Base-by-base conservation (phyloP, 2,113 vertebrate species). In the Chaetura pelagica region DNA sequence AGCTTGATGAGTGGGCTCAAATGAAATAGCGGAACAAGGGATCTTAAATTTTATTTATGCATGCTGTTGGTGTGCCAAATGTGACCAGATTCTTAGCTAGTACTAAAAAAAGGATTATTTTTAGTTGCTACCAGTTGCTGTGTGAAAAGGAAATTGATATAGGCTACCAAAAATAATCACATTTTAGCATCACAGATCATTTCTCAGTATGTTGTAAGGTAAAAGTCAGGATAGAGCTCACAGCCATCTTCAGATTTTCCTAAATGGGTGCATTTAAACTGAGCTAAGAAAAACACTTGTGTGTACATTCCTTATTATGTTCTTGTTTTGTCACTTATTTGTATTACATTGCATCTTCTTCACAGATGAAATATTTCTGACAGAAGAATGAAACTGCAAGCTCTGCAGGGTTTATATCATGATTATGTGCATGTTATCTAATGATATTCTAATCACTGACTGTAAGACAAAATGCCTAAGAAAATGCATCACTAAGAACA, bases 101-200 rank as follows among this genome's bases (percentile, higher is more conserved):
- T 90, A 95, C 93, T 85, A 72, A 94, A 95, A 46, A 67, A 38
- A 79, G 57, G 73, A 87, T 91, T 98, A 98, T 98, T 98, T 98
- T 98, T 97, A 98, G 97, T 90, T 84, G 93, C 96, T 97, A 98
- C 97, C 97, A 98, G 98, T 98, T 98, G 98, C 98, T 97, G 89
- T 96, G 93, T 97, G 97, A 96, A 97, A 74, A 94, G 84, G 84
- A 96, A 97, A 97, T 78, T 74, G 95, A 96, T 90, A 97, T 34
- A 90, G 87, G 75, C 34, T 91, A 95, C 97, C 97, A 94, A 92
- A 97, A 98, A 98, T 97, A 97, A 91, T 89, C 86, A 75, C 78
- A 59, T 96, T 97, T 83, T 82, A 82, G 67, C 87, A 96, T 63
- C 87, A 59, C 62, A 79, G 83, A 92, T 86, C 3, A n/a, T 94